Conservation (phyloP, 2,113 vertebrate species). For the Trogon surrucura region DNA sequence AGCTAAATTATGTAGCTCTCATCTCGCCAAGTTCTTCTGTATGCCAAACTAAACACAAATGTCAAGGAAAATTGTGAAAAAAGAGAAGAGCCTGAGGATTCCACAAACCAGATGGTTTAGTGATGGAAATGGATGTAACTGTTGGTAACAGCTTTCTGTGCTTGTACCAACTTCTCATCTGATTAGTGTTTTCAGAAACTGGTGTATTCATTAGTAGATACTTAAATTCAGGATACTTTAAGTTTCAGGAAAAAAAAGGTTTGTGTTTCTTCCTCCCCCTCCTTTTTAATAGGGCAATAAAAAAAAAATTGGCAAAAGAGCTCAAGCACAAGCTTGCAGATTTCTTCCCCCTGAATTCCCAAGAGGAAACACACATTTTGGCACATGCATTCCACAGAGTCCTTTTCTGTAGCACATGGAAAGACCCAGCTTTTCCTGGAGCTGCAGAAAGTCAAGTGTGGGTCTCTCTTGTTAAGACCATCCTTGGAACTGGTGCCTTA, state of each 20-base stretch:
- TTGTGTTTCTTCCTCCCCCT: accelerated
- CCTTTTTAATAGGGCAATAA: not conserved
- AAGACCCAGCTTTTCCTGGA: not conserved
- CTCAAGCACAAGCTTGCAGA: not conserved
- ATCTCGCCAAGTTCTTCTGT: not conserved
- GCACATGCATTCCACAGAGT: not conserved
- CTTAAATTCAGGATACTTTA: not conserved
- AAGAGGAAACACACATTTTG: not conserved
- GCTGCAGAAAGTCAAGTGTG: not conserved
- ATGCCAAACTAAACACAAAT: conserved; percentile 51
- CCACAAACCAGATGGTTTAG: conserved; percentile 42
- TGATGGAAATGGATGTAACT: conserved; percentile 29
- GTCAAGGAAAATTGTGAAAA: conserved; percentile 30
- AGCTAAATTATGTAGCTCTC: not conserved
- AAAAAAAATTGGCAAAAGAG: not conserved
- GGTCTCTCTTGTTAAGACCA: not conserved
- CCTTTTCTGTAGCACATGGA: not conserved
- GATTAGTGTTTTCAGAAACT: not conserved
- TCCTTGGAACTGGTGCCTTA: not conserved
- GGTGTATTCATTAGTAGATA: not conserved
- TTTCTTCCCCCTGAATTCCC: not conserved
- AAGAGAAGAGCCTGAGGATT: conserved; percentile 12
- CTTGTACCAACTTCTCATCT: not conserved
- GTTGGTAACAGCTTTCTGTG: conserved; percentile 27
- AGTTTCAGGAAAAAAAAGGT: not conserved